Base-by-base conservation (phyloP, 2,113 vertebrate genomes). In the Pachypanchax playfairii region DNA sequence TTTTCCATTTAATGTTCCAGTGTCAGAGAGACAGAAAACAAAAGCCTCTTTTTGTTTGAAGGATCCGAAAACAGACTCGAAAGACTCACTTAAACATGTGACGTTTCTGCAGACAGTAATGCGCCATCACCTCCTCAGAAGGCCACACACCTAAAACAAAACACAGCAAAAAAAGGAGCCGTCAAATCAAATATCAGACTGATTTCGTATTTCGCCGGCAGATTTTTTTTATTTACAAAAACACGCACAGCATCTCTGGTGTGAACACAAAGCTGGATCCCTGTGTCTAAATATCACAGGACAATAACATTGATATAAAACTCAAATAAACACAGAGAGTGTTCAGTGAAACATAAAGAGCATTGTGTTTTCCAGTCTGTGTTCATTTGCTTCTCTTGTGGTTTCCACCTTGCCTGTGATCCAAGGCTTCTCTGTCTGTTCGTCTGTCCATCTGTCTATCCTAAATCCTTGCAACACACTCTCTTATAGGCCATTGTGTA, bases 51-150 rank as follows among this genome's bases (percentile, higher is more conserved):
- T n/a, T n/a, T n/a, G n/a, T n/a, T n/a, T 0, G 56, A 25, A 52
- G 0, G 0, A 61, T 48, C 14, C 4, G 1, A 39, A 43, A 24
- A 58, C 18, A 44, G 12, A 47, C 5, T n/a, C n/a, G 7, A 4
- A 14, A n/a, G 36, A 86, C 89, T 91, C 91, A 98, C 97, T 93
- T 96, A 94, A 98, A 98, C 65, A 86, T 87, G 77, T 93, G 84
- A 22, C 81, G 90, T 79, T 96, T 95, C 91, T 94, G 94, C 70
- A 98, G 91, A 88, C 95, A 97, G 91, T 97, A 98, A 90, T 97
- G 94, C 80, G 97, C 96, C 92, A 98, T 90, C 65, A 96, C 95
- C 87, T 98, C 97, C 91, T 98, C 97, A 58, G 97, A 95, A 0
- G 97, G 97, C 97, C 97, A 98, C 85, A 98, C 91, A 92, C 97